Percentiles rank a stretch among this genome's conserved stretches.
Evolutionary conservation across 2,113 vertebrate genomes (phyloP).

Genomic region (Salvelinus namaycush): DNA sequence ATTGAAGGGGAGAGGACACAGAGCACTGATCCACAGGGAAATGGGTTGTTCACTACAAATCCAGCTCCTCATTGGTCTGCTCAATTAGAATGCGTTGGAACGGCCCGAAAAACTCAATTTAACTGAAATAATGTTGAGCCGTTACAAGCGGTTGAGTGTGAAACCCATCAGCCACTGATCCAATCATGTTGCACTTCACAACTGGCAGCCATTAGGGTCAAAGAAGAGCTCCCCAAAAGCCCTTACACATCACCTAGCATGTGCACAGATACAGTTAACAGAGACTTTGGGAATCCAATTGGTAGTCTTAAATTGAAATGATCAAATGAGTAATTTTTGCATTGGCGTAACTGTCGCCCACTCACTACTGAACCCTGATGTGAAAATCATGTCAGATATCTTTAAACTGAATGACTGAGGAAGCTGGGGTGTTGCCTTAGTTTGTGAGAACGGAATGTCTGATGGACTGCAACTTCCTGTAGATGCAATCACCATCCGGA

Average conservation of each 20-base stretch:
- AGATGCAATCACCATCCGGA: slow-evolving; percentile 43
- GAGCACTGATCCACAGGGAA: background rate
- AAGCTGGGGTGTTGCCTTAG: slow-evolving; percentile 21
- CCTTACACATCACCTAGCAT: background rate
- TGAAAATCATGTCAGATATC: background rate
- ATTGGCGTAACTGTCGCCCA: too few species aligned
- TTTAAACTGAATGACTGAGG: background rate
- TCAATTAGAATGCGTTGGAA: background rate
- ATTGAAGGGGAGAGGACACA: background rate
- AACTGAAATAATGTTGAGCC: background rate
- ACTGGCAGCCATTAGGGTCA: background rate
- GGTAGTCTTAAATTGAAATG: too few species aligned
- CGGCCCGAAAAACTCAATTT: background rate
- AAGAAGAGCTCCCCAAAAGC: background rate
- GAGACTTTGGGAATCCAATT: background rate
- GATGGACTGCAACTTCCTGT: slow-evolving; percentile 51
- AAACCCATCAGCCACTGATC: slow-evolving; percentile 2
- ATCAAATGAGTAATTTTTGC: too few species aligned
- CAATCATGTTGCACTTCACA: slow-evolving; percentile 11
- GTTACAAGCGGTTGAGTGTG: background rate
- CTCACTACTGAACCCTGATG: background rate
- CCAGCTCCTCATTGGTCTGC: background rate
- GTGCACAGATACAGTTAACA: background rate
- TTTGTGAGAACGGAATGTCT: slow-evolving; percentile 32
- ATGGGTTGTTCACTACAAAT: background rate